Base-by-base conservation (phyloP, 2,113 vertebrate genomes). In the Xenopus laevis region DNA sequence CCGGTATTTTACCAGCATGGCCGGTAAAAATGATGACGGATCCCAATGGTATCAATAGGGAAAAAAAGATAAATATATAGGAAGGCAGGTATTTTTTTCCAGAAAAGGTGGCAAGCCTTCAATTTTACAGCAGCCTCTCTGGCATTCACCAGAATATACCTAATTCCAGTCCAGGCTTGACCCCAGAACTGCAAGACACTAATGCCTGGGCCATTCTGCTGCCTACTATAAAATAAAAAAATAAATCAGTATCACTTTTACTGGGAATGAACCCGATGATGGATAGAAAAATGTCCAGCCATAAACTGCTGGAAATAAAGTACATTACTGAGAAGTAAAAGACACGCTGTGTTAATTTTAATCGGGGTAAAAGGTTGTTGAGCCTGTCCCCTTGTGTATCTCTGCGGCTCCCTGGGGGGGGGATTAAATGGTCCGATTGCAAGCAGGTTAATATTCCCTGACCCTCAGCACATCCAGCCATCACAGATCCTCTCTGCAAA, bases 371-470 rank as follows among this genome's bases (percentile, higher is more conserved):
- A 16, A 17, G 10, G n/a, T 57, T 62, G 65, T 44, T 62, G 58
- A 52, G 65, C 11, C 21, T 44, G 44, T 50, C 1, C 10, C 21
- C 73, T 55, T 68, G 55, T 74, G 60, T 68, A 68, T 65, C 71
- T 78, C 80, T 83, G 82, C 79, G 0, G 75, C 82, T 84, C 86
- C 83, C 77, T 78, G 84, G 81, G 85, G 82, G 84, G 81, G 85
- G 83, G 83, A 86, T 87, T 83, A 84, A 84, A 85, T 74, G 81
- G 82, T 82, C 82, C 83, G 79, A 83, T 75, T 27, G 45, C 60
- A 78, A 23, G 72, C 82, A 80, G 84, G 83, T 86, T 86, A 84
- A 86, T 81, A 67, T 27, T 0, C 44, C 70, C 52, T 80, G 82
- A 85, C 82, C 86, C 47, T 78, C 81, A 13, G n/a, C 21, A 44